Conservation (phyloP, 2,797 vertebrate genomes). For the Gymnocypris eckloni region DNA sequence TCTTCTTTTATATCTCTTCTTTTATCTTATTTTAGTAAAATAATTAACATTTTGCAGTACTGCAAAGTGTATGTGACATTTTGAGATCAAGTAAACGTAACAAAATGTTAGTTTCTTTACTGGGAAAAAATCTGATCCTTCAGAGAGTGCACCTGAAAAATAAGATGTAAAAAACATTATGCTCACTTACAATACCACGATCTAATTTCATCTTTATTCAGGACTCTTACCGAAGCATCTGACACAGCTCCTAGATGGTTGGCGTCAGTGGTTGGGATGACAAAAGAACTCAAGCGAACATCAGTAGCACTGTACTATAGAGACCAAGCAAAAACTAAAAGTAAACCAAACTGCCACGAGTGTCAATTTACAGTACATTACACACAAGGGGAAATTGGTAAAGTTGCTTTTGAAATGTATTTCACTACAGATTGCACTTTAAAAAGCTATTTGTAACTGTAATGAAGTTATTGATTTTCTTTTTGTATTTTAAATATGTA, state of each 20-base stretch:
- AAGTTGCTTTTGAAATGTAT: neutral
- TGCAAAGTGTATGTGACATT: too few relatives aligned
- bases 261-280: conserved; percentile 24
- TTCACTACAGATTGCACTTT: too few relatives aligned
- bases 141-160: conserved; percentile 8
- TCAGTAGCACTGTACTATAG: conserved; percentile 42
- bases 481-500: too few relatives aligned
- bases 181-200: neutral
- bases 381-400: neutral
- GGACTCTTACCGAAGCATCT: neutral
- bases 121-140: neutral
- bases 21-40: too few relatives aligned
- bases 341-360: neutral
- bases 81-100: neutral
- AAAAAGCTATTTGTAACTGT: too few relatives aligned
- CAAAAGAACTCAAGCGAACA: conserved; percentile 49
- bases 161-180: neutral
- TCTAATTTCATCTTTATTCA: neutral
- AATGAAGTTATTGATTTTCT: too few relatives aligned
- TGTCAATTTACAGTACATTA: neutral
- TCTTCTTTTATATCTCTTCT: too few relatives aligned
- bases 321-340: neutral
- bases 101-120: neutral
- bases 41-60: too few relatives aligned
- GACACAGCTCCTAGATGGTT: neutral